Conservation (phyloP, 2,113 vertebrate genomes). For the Prunella himalayana region DNA sequence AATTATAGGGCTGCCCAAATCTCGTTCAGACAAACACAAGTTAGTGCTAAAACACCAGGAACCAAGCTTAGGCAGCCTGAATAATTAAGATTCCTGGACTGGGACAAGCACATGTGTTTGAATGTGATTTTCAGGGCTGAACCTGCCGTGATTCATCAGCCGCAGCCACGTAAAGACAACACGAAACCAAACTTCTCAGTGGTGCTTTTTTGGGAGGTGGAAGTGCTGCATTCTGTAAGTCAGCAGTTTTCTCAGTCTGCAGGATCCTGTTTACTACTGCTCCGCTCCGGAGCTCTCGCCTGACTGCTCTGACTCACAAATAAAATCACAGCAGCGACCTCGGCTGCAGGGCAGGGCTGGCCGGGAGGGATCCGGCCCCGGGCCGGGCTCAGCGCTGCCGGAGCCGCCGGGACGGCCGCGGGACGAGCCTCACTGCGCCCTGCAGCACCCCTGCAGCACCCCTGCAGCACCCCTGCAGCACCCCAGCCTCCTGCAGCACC, state of each 20-base stretch:
- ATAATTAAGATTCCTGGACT: background rate
- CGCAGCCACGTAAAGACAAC: background rate
- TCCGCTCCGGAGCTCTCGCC: background rate
- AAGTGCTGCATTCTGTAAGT: background rate
- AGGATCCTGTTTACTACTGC: background rate
- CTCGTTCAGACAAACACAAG: background rate
- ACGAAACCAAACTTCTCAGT: background rate
- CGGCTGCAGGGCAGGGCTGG: background rate
- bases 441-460: background rate
- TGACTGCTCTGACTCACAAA: background rate
- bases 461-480: background rate
- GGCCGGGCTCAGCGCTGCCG: fast-evolving
- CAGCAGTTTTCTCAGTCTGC: background rate
- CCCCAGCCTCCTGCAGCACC: background rate
- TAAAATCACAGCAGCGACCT: background rate
- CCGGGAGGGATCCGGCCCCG: background rate
- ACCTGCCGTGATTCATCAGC: background rate
- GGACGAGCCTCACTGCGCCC: fast-evolving
- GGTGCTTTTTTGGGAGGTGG: background rate
- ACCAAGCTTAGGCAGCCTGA: background rate
- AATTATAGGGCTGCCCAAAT: background rate
- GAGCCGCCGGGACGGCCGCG: background rate
- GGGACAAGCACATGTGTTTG: background rate
- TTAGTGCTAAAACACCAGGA: background rate
- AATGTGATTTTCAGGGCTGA: background rate